Base-by-base conservation (phyloP, 1,140 invertebrate species). In the Drosophila seguyi region DNA sequence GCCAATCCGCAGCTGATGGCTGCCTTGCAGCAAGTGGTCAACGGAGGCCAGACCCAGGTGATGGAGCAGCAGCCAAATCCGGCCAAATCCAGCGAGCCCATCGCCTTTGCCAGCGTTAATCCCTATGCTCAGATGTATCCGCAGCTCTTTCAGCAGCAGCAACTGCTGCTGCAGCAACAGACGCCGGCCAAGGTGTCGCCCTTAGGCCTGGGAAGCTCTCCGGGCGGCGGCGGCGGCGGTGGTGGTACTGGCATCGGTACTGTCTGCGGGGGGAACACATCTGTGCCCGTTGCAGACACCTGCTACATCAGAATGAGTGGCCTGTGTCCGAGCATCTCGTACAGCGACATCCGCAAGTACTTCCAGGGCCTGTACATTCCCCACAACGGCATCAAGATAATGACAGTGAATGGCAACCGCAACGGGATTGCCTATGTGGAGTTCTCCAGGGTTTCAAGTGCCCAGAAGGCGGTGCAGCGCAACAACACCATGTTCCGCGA, bases 341-440 rank as follows among this genome's bases (percentile, higher is more conserved):
- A 97, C 82, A 94, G 95, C 22, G 97, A 98, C 82, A 93, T 99
- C 0, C 93, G 97, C 13, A 95, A 96, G 56, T 96, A 98, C 68
- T 98, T 99, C 90, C 94, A 95, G 6, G 95, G 95, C 10, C 94
- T 96, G 55, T 95, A 95, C 80, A 97, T 98, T 41, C 95, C 96
- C 11, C 96, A 96, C 68, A 96, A 96, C 82, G 97, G 97, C 5
- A 95, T 99, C 34, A 98, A 98, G 92, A 94, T 98, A 75, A 95
- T 97, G 10, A 97, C 96, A 77, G 94, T 95, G 14, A 94, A 95
- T 73, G 97, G 98, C 1, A 95, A 95, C 29, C 94, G 96, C 11
- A 96, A 95, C 0, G 97, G 97, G 1, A 95, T 96, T 25, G 97
- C 96, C 11, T 97, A 95, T 84, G 95, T 98, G 2, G 95, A 95